phyloP scores from a whole-genome alignment of 2,888 invertebrate species.

The Cephus spinipes region DNA sequence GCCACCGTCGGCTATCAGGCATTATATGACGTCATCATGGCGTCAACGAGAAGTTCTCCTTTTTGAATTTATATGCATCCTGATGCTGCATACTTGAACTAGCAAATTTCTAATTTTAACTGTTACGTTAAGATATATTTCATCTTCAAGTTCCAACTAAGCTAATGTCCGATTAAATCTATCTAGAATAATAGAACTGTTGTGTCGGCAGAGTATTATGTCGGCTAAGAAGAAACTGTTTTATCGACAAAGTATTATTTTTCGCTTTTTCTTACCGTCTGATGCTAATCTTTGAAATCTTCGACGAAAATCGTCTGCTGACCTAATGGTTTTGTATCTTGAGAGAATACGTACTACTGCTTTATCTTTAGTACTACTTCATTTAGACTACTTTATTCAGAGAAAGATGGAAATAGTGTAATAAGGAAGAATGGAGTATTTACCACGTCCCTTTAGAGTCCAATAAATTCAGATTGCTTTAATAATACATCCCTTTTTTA shows the following conservation, averaged over 20 bases:
- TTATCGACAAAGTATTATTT: background rate
- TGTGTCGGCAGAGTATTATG: background rate
- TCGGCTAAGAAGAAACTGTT: background rate
- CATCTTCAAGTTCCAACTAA: background rate
- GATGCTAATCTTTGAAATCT: background rate
- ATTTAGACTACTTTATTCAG: background rate
- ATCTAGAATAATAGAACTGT: background rate
- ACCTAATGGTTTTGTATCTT: background rate
- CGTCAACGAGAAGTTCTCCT: background rate
- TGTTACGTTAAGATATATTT: background rate
- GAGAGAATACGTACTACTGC: background rate
- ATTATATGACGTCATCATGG: background rate
- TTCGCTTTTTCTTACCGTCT: background rate
- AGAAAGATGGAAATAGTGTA: too few species aligned
- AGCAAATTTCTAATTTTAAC: background rate
- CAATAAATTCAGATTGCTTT: background rate
- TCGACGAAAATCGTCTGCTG: background rate
- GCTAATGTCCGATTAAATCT: background rate
- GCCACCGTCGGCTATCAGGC: background rate
- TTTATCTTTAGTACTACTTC: background rate
- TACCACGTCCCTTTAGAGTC: background rate
- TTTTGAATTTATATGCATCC: background rate
- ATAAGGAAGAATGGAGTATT: background rate
- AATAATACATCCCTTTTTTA: background rate
- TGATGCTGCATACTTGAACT: background rate